A percentile compares a stretch with the other conserved stretches of the same genome.
These are phyloP conservation scores for Encarsia formosa DNA, from an alignment of 2,888 invertebrate genomes.

Conservation along the genomic window DNA sequence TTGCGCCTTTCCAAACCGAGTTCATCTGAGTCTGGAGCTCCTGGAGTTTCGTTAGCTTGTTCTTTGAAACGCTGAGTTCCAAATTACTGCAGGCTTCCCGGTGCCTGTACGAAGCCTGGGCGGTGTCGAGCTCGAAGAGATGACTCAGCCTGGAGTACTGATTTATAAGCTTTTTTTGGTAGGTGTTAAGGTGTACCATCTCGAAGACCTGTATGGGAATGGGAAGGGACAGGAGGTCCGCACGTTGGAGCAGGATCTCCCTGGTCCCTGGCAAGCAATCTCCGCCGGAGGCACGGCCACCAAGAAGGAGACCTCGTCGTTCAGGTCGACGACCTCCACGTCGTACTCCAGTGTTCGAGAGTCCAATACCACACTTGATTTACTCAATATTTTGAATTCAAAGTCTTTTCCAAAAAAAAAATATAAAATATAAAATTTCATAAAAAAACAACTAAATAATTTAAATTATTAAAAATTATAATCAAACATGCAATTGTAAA, in stretches of 20 bases:
- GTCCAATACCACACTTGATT: too few species aligned
- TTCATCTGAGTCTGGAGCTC: slow-evolving; percentile 84
- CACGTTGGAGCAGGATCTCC: slow-evolving; percentile 78
- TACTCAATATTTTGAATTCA: too few species aligned
- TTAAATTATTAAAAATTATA: too few species aligned
- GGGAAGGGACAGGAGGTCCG: slow-evolving; percentile 83
- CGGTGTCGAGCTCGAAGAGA: slow-evolving; percentile 86
- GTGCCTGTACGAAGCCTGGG: slow-evolving; percentile 87
- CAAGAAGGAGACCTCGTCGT: slow-evolving; percentile 84
- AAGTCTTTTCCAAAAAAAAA: too few species aligned
- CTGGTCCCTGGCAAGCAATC: slow-evolving; percentile 86
- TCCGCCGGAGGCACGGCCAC: slow-evolving; percentile 90
- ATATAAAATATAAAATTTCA: too few species aligned
- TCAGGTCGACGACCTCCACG: slow-evolving; percentile 89
- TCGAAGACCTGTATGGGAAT: slow-evolving; percentile 92
- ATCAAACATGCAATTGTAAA: too few species aligned
- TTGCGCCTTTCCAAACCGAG: slow-evolving; percentile 84
- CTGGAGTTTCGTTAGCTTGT: slow-evolving; percentile 75
- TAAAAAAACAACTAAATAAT: too few species aligned
- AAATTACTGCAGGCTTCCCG: slow-evolving; percentile 91
- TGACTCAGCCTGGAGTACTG: slow-evolving; percentile 91
- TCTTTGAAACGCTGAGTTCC: slow-evolving; percentile 82
- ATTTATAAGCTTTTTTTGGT: slow-evolving; percentile 84
- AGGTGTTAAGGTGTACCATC: slow-evolving; percentile 93
- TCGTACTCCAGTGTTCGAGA: too few species aligned